Evolutionary conservation across 2,888 invertebrate species (phyloP), one percentile per base, ranked within the genome.

Genomic region (Poecilus cupreus): DNA sequence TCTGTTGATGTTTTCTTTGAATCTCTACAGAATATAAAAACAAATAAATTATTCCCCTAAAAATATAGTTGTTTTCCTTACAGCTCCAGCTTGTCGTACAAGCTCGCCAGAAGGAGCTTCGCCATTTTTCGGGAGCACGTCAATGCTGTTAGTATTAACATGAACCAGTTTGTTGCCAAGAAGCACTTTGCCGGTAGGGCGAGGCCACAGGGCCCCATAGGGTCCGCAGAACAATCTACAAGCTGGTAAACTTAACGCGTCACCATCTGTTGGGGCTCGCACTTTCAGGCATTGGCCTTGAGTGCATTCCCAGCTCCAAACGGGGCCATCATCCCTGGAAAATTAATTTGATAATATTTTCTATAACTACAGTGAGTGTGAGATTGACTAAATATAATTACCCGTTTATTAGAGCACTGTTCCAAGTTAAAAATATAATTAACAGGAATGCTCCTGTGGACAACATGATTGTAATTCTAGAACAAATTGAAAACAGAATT

Each of bases 161-260:
- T 89, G 85, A 84, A 91, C 90, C 37, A 93, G 87, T 83, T 88
- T 89, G 79, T 90, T 91, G 0, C 92, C 92, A 0, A 93, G 85
- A 2, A 91, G 90, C 2, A 91, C 85, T 16, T 90, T 88, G 0
- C 93, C 93, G 0, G 93, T 93, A 0, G 94, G 94, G 84, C 88
- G 90, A 0, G 93, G 94, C 94, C 94, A 94, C 0, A 94, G 85
- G 0, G 91, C 89, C 87, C 92, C 93, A 74, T 90, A 89, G 32
- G 92, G 90, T 26, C 91, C 91, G 85, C 94, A 94, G 86, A 92
- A 92, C 88, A 94, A 88, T 86, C 93, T 92, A 88, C 94, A 94
- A 26, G 92, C 92, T 83, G 91, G 90, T 82, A 94, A 87, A 84
- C 91, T 91, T 37, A 92, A 87, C 0, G 91, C 90, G 0, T 84